phyloP scores from a whole-genome alignment of 2,797 vertebrate genomes.

The Ambastaia sidthimunki region DNA sequence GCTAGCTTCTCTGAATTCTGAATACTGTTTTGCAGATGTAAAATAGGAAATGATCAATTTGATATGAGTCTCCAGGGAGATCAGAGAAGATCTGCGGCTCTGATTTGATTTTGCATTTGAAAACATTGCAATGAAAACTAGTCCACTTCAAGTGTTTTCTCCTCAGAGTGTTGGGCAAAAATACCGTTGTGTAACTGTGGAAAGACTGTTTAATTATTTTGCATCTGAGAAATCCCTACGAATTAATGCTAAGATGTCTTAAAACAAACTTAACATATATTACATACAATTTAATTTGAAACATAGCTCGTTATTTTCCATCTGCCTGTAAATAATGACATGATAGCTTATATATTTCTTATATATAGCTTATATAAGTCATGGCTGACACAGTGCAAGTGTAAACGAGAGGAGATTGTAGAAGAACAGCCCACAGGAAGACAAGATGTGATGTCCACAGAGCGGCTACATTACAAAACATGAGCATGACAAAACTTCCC shows the following conservation, averaged over 20 bases:
- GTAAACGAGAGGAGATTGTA: constrained; percentile 15
- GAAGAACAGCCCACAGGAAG: constrained; percentile 20
- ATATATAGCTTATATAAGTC: no score
- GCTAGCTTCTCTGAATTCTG: constrained; percentile 14
- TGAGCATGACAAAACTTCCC: not conserved
- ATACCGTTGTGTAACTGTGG: not conserved
- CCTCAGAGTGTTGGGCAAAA: constrained; percentile 7
- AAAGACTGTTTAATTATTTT: not conserved
- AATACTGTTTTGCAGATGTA: constrained; percentile 48
- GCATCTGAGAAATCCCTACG: not conserved
- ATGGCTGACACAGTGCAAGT: not conserved
- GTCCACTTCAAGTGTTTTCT: constrained; percentile 26
- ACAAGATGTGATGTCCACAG: not conserved
- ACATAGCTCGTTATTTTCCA: not conserved
- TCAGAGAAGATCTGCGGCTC: constrained; percentile 1
- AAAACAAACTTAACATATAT: not conserved
- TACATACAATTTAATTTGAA: not conserved
- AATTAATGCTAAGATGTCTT: not conserved
- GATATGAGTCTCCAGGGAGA: constrained; percentile 49
- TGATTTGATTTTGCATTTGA: constrained; percentile 24
- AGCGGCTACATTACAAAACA: not conserved
- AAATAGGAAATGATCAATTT: constrained; percentile 55
- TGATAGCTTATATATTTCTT: no score
- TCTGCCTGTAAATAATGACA: not conserved
- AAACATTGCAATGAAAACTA: constrained; percentile 24